phyloP scores from a whole-genome alignment of 2,797 vertebrate species.

The Gymnopithys bicolor region DNA sequence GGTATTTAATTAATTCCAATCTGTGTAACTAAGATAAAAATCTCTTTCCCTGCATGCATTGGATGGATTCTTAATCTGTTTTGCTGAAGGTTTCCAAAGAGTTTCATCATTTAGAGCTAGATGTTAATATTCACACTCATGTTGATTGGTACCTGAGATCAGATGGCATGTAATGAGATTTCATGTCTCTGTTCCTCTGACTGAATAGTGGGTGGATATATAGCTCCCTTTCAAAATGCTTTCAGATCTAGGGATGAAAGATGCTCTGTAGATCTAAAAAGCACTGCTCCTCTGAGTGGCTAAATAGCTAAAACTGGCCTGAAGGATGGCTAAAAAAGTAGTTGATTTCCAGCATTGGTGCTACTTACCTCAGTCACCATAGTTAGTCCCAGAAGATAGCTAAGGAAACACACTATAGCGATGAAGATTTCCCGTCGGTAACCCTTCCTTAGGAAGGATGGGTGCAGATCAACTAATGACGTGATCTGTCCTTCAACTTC shows the following conservation, averaged over 20 bases:
- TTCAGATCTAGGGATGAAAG: background rate
- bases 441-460: conserved; percentile 97
- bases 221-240: background rate
- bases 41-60: conserved; percentile 17
- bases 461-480: conserved; percentile 98
- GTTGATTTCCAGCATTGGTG: background rate
- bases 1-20: conserved; percentile 29
- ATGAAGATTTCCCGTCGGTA: conserved; percentile 99
- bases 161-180: background rate
- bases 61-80: background rate
- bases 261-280: background rate
- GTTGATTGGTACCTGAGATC: background rate
- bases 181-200: background rate
- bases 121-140: background rate
- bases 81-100: background rate
- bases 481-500: conserved; percentile 99
- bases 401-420: conserved; percentile 91
- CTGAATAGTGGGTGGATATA: background rate
- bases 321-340: background rate
- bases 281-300: background rate
- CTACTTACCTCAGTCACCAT: conserved; percentile 98
- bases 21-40: conserved; percentile 41
- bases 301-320: background rate
- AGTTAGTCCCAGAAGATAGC: conserved; percentile 97
- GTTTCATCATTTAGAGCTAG: background rate